Evolutionary conservation across 2,888 invertebrate species (phyloP).

Genomic region (Sepiola atlantica): DNA sequence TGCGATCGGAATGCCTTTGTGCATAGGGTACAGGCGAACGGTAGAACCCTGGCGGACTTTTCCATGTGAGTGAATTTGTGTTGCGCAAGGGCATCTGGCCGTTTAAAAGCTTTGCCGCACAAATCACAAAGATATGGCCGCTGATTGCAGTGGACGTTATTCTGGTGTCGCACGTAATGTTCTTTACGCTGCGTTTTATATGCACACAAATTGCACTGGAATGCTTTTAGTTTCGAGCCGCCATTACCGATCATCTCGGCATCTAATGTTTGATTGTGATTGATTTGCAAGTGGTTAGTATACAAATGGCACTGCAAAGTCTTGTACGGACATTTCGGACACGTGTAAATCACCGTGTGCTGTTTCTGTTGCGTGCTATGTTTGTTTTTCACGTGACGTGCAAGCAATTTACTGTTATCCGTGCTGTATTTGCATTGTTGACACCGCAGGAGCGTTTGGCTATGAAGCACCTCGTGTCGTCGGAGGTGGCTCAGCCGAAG

Average conservation of each 20-base stretch:
- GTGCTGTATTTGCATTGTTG: constrained; percentile 70
- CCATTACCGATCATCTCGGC: constrained; percentile 35
- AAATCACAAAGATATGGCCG: constrained; percentile 78
- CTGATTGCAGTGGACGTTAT: constrained; percentile 76
- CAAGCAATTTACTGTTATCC: constrained; percentile 62
- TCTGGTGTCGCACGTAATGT: constrained; percentile 73
- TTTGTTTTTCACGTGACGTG: constrained; percentile 65
- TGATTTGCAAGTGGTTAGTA: constrained; percentile 61
- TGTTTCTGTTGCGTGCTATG: constrained; percentile 55
- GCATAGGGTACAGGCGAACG: constrained; percentile 70
- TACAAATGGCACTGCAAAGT: constrained; percentile 63
- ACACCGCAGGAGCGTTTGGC: constrained; percentile 62
- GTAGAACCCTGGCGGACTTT: constrained; percentile 57
- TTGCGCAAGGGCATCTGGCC: constrained; percentile 77
- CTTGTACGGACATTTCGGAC: constrained; percentile 66
- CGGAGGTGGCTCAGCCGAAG: constrained; percentile 73
- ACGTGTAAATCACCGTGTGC: constrained; percentile 50
- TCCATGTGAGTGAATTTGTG: constrained; percentile 75
- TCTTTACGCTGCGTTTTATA: constrained; percentile 74
- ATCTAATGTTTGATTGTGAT: constrained; percentile 56
- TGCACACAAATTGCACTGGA: constrained; percentile 71
- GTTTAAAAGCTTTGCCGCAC: constrained; percentile 78
- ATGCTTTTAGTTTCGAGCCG: constrained; percentile 54
- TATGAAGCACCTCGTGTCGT: constrained; percentile 73
- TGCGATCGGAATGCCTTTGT: constrained; percentile 72